A percentile compares a stretch with the other conserved stretches of the same genome.
These are phyloP conservation scores for Notocelia uddmanniana DNA, from an alignment of 2,888 invertebrate species.

Conservation along the genomic window DNA sequence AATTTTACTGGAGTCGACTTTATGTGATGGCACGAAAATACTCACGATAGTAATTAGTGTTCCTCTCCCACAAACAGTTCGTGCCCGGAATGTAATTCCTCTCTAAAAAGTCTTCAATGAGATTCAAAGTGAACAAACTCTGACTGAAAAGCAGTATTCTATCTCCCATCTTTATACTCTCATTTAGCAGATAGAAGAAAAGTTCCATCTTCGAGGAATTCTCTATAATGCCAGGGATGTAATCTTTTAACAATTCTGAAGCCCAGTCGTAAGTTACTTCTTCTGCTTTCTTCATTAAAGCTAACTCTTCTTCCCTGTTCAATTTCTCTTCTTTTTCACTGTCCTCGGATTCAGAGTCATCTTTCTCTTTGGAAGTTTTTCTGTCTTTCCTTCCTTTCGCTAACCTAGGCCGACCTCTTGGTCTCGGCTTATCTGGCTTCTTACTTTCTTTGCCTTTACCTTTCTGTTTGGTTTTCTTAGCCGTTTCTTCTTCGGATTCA, in stretches of 20 bases:
- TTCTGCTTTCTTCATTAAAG: slow-evolving; percentile 89
- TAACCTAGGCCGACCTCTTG: slow-evolving; percentile 68
- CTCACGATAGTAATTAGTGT: slow-evolving; percentile 96
- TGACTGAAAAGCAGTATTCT: slow-evolving; percentile 98
- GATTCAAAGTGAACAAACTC: slow-evolving; percentile 96
- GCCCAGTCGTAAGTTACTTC: slow-evolving; percentile 97
- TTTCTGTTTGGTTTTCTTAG: slow-evolving; percentile 68
- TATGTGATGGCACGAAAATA: slow-evolving; percentile 54
- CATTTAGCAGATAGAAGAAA: slow-evolving; percentile 95
- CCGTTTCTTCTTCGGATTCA: slow-evolving; percentile 69
- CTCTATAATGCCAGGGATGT: slow-evolving; percentile 94
- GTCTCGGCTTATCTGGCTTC: slow-evolving; percentile 69
- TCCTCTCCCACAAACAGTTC: slow-evolving; percentile 92
- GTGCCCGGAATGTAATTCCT: slow-evolving; percentile 89
- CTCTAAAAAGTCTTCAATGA: slow-evolving; percentile 97
- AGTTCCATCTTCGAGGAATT: slow-evolving; percentile 98
- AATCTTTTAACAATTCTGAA: slow-evolving; percentile 92
- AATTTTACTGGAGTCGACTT: background rate
- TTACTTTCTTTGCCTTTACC: slow-evolving; percentile 68
- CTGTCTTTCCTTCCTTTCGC: slow-evolving; percentile 79
- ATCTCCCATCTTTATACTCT: slow-evolving; percentile 95
- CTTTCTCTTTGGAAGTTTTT: slow-evolving; percentile 81
- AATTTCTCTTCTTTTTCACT: slow-evolving; percentile 87
- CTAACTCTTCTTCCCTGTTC: slow-evolving; percentile 85
- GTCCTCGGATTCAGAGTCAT: slow-evolving; percentile 83